Base-by-base conservation (phyloP, 2,113 vertebrate genomes). In the Nymphicus hollandicus region DNA sequence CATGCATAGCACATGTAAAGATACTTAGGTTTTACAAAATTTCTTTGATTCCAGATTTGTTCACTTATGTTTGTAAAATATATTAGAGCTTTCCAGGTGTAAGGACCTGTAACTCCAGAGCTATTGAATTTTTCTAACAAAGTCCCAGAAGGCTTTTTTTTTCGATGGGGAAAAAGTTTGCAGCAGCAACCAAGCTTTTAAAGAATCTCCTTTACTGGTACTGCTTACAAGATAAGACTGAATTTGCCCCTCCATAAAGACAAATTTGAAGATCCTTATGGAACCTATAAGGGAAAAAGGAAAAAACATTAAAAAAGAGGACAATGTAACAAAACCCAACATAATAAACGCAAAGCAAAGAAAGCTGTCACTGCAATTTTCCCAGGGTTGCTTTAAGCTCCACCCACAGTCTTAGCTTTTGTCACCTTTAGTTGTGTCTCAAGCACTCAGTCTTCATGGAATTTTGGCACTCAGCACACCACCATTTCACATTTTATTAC, bases 101-200 rank as follows among this genome's bases (percentile, higher is more conserved):
- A 73, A 61, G 50, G 27, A 86, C n/a, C 20, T 17, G 17, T 74
- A 68, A 17, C 17, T 91, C 39, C 58, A 72, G 15, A 27, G 16
- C 6, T 28, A 6, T 2, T 43, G 13, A 5, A 17, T 28, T 64
- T 60, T 55, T 82, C 69, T 24, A 70, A 41, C 5, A 9, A 61
- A 60, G 16, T n/a, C 27, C 14, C 23, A 19, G 17, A 53, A 37
- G 31, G 22, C 0, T 56, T 91, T 70, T 66, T 66, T 73, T 86
- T 55, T 37, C 12, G 37, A 37, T 4, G 2, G 2, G 1, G 19
- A 5, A 61, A 39, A 66, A 0, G 5, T 56, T 70, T 31, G 25
- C 16, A 66, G 13, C 12, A 49, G 35, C 33, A 80, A 18, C 39
- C 11, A 69, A 18, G 15, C 29, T 86, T 70, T 52, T 37, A 93